These are phyloP conservation scores for Hippocampus abdominalis DNA, from an alignment of 2,113 vertebrate genomes.

Conservation along the genomic window DNA sequence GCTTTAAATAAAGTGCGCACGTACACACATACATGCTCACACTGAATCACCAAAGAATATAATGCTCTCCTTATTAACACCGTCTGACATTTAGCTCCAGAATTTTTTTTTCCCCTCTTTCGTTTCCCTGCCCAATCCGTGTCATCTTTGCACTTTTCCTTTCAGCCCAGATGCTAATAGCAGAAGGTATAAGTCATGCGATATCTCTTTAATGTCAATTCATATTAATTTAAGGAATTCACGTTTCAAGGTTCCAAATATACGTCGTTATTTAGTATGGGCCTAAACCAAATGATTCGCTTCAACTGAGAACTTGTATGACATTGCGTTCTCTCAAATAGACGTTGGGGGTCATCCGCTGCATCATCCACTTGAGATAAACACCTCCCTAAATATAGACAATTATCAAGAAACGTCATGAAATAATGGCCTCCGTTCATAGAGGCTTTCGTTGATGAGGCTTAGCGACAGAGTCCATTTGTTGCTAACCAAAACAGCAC, in stretches of 20 bases:
- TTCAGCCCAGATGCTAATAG: conserved; percentile 12
- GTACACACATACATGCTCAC: not conserved
- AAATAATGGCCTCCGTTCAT: not conserved
- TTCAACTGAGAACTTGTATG: not conserved
- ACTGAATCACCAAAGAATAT: conserved; percentile 36
- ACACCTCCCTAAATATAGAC: not conserved
- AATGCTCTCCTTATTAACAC: conserved; percentile 48
- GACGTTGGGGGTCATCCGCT: not conserved
- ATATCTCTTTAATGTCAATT: conserved; percentile 1
- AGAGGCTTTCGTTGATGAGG: not conserved
- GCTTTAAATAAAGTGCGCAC: not conserved
- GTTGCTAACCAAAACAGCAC: not conserved
- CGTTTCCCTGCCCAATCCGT: conserved; percentile 18
- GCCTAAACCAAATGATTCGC: not conserved
- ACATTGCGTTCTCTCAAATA: not conserved
- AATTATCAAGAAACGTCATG: not conserved
- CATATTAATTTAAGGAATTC: not conserved
- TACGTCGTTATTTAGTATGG: not conserved
- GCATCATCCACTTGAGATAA: not conserved
- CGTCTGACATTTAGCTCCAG: conserved; percentile 59
- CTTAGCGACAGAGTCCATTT: not conserved
- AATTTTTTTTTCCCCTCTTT: conserved; percentile 35
- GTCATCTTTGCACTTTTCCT: conserved; percentile 23
- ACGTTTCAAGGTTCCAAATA: not conserved
- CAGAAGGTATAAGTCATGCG: conserved; percentile 2